Evolutionary conservation across 2,113 vertebrate genomes (phyloP), one percentile per base, ranked within the genome.

Genomic region (Procavia capensis): DNA sequence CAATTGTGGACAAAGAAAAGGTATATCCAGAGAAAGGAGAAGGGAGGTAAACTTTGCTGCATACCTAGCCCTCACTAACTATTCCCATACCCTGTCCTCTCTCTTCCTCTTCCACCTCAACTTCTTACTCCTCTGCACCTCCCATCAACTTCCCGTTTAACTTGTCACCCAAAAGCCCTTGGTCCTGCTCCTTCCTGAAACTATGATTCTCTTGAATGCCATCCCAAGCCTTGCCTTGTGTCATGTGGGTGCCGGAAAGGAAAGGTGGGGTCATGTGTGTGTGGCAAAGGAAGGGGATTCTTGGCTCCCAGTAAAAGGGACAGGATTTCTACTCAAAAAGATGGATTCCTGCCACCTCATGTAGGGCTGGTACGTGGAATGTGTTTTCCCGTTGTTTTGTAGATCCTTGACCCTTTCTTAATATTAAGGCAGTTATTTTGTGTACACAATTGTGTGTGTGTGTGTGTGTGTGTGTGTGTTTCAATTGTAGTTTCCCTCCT

Each of bases 191-290:
- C 72, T 80, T 79, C 85, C 85, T 76, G 24, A 90, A 81, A n/a
- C 50, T 16, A 0, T 68, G 41, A 36, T 16, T 50, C 36, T 93
- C 57, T 45, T 36, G 41, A 31, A 88, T 72, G 25, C 68, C 10
- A 17, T n/a, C 31, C 39, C 11, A 8, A 34, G 68, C 8, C 68
- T 59, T 24, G 7, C 25, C n/a, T 45, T 25, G 1, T 25, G 75
- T 17, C 59, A 9, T 20, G 0, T 5, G 2, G 3, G 43, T 5
- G 29, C 27, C 39, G 0, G 7, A 61, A 47, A n/a, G n/a, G n/a
- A n/a, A n/a, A n/a, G n/a, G n/a, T n/a, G n/a, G n/a, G n/a, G n/a
- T n/a, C n/a, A n/a, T n/a, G n/a, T n/a, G n/a, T n/a, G n/a, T n/a
- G n/a, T 34, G 8, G 7, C 43, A 41, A 22, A 59, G 13, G 66